These are phyloP conservation scores for Meiosimyza decipiens DNA, from an alignment of 2,888 invertebrate genomes.

Conservation along the genomic window DNA sequence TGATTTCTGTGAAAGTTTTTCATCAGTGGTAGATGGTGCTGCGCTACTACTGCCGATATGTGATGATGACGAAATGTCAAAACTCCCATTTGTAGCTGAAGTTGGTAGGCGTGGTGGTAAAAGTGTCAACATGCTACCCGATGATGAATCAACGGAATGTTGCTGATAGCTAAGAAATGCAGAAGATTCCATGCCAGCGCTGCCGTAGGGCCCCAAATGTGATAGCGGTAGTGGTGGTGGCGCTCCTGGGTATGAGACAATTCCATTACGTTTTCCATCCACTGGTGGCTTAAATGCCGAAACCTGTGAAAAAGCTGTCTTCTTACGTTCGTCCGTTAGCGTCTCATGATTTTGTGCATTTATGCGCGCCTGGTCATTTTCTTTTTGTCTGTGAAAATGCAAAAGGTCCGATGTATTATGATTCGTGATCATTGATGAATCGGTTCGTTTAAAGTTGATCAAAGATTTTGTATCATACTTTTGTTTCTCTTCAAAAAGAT, in stretches of 20 bases:
- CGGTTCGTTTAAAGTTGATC: constrained; percentile 30
- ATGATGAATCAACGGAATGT: constrained; percentile 36
- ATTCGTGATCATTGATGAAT: constrained; percentile 15
- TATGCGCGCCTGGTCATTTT: constrained; percentile 65
- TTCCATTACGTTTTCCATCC: constrained; percentile 71
- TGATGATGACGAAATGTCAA: constrained; percentile 14
- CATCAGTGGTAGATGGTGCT: constrained; percentile 31
- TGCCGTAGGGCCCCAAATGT: constrained; percentile 33
- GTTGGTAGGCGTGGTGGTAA: constrained; percentile 35
- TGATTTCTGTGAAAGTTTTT: constrained; percentile 32
- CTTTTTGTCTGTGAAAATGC: constrained; percentile 67
- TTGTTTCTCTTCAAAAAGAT: constrained; percentile 85
- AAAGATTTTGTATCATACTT: constrained; percentile 57
- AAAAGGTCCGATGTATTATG: constrained; percentile 65
- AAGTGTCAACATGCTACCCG: constrained; percentile 28
- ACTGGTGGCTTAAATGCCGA: constrained; percentile 85
- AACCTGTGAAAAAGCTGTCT: constrained; percentile 74
- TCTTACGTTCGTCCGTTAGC: constrained; percentile 43
- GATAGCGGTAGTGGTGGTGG: constrained; percentile 42
- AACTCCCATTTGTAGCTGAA: constrained; percentile 22
- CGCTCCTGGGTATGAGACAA: constrained; percentile 51
- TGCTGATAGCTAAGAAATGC: constrained; percentile 55
- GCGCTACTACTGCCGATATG: constrained; percentile 34
- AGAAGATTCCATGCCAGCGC: constrained; percentile 36
- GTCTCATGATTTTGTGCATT: constrained; percentile 55